Base-by-base conservation (phyloP, 2,113 vertebrate genomes). In the Protobothrops mucrosquamatus region DNA sequence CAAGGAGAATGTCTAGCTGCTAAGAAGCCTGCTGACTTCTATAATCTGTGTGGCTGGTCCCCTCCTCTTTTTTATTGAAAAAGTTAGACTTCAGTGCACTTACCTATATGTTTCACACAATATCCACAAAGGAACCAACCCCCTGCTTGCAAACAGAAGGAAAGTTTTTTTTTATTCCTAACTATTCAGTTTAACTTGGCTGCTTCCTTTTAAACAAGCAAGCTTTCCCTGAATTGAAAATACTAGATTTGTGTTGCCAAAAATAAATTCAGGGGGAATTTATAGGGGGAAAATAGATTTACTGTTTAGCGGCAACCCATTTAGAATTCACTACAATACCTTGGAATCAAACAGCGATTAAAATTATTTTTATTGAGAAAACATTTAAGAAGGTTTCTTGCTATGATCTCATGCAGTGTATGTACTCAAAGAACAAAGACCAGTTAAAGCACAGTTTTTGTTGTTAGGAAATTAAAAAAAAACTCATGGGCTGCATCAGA, bases 1-100 rank as follows among this genome's bases (percentile, higher is more conserved):
- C 95, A 96, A 92, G 92, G 94, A 93, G 95, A 95, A 96, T 96
- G 97, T 97, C 94, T 95, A 95, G 95, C 96, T 56, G 95, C 96
- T 91, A 92, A 95, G 96, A 97, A 96, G 93, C 96, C 96, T 11
- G 95, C 96, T 97, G 96, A 93, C 87, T 94, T 94, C 93, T 92
- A 93, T 97, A 97, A 96, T 97, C 95, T 97, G 3, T 81, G 74
- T 43, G 74, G 18, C 39, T 10, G 20, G 74, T 81, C 18, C 74
- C 74, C 93, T 92, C 55, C 88, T 86, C 52, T 56, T 57, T 69
- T 95, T 91, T 95, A 91, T 93, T 93, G 96, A 95, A 96, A 97
- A 96, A 94, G 94, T 43, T 81, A 81, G 74, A 43, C 74, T 81
- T 81, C 74, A 81, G 34, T 81, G 74, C 74, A 95, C 85, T 96